Conservation (phyloP, 1,140 invertebrate species). For the Drosophila saltans region DNA sequence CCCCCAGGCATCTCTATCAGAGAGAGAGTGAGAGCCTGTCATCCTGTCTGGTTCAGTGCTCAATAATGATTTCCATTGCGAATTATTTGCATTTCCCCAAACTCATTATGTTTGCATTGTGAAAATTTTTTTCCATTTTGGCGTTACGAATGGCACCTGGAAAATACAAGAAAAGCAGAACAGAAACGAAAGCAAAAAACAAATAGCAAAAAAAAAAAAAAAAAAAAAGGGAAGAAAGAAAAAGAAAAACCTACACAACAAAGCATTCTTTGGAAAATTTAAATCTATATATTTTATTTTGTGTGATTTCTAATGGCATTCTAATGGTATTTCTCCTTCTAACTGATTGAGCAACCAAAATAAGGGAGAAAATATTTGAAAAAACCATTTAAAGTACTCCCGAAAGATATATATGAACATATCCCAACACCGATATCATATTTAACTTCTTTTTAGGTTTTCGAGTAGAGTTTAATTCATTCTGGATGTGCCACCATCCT, state of each 20-base stretch:
- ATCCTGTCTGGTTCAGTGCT: conserved; percentile 63
- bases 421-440: no score
- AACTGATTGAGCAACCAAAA: conserved; percentile 28
- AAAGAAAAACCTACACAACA: neutral
- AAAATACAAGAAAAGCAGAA: neutral
- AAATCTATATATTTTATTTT: neutral
- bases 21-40: conserved; percentile 6
- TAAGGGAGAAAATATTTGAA: no score
- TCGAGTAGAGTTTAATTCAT: neutral
- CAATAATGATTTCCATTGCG: conserved; percentile 77
- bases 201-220: neutral
- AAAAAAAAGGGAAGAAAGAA: neutral
- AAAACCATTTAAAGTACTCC: no score
- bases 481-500: neutral
- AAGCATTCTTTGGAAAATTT: neutral
- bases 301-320: conserved; percentile 34
- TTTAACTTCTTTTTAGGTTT: neutral
- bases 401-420: no score
- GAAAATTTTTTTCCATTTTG: conserved; percentile 50
- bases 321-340: conserved; percentile 43
- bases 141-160: conserved; percentile 33
- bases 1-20: conserved; percentile 1
- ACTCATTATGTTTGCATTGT: conserved; percentile 76
- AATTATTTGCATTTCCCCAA: conserved; percentile 75
- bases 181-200: neutral